phyloP scores from a whole-genome alignment of 2,888 invertebrate genomes.

The Aphodius sticticus region DNA sequence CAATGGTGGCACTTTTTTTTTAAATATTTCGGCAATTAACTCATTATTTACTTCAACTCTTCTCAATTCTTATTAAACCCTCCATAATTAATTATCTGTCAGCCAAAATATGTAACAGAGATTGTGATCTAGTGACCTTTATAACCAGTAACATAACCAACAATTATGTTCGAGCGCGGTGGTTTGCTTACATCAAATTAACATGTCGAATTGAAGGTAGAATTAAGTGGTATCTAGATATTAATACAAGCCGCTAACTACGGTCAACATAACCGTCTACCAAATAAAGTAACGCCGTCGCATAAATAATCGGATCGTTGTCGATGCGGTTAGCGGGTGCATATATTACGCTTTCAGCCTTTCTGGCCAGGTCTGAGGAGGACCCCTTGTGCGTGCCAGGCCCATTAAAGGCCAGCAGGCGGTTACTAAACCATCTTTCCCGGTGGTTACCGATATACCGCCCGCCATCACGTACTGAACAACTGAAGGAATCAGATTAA shows the following conservation, averaged over 20 bases:
- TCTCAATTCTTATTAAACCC: too few relatives aligned
- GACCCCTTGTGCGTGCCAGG: background rate
- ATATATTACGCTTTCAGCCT: background rate
- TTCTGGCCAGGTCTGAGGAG: background rate
- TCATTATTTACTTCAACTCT: too few relatives aligned
- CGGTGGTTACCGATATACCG: background rate
- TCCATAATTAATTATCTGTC: too few relatives aligned
- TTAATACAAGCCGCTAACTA: background rate
- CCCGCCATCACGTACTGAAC: background rate
- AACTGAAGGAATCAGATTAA: background rate
- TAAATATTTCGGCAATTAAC: too few relatives aligned
- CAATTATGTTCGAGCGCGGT: background rate
- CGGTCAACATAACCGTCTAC: constrained; percentile 4
- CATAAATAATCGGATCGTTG: background rate
- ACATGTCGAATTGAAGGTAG: background rate
- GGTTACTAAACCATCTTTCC: background rate
- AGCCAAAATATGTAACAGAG: background rate
- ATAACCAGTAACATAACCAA: background rate
- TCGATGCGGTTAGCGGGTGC: background rate
- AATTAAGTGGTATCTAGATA: background rate
- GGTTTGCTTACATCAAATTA: background rate
- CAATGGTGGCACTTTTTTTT: too few relatives aligned
- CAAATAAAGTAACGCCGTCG: background rate
- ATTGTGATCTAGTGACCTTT: background rate
- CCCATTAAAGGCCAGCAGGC: background rate